Conservation (phyloP, 2,797 vertebrate genomes). For the Pristis pectinata region DNA sequence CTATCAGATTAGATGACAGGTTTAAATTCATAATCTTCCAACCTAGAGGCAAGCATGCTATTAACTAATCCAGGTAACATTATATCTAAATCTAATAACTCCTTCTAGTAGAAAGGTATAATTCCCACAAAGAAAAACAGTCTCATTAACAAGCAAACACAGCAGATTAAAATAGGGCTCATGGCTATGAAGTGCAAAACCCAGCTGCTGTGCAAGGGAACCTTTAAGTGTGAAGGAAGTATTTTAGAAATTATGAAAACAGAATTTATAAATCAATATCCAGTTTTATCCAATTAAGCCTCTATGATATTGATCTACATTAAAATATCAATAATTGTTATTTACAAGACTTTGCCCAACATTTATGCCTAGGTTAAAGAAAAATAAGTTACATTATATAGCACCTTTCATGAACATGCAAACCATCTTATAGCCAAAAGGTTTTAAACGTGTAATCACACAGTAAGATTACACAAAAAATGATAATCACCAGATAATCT, state of each 20-base stretch:
- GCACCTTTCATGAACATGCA: too few relatives aligned
- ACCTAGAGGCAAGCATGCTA: too few relatives aligned
- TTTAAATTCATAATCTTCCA: neutral
- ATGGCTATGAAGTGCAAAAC: neutral
- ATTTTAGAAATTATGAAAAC: neutral
- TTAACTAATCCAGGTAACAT: neutral
- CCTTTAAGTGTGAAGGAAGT: neutral
- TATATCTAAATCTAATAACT: neutral
- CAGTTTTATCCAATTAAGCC: neutral
- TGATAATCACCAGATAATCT: too few relatives aligned
- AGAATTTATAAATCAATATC: neutral
- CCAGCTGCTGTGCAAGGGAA: neutral
- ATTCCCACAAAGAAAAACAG: neutral
- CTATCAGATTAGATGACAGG: neutral
- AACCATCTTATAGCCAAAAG: too few relatives aligned
- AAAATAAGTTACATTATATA: too few relatives aligned
- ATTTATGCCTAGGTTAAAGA: too few relatives aligned
- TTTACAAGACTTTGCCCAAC: neutral
- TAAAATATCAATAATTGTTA: neutral
- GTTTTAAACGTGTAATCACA: too few relatives aligned
- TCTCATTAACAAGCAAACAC: neutral
- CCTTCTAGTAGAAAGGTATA: neutral
- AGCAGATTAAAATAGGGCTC: neutral
- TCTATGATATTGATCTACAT: neutral
- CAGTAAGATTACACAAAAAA: too few relatives aligned